Conservation (phyloP, 2,888 invertebrate species). For the Rhingia campestris region DNA sequence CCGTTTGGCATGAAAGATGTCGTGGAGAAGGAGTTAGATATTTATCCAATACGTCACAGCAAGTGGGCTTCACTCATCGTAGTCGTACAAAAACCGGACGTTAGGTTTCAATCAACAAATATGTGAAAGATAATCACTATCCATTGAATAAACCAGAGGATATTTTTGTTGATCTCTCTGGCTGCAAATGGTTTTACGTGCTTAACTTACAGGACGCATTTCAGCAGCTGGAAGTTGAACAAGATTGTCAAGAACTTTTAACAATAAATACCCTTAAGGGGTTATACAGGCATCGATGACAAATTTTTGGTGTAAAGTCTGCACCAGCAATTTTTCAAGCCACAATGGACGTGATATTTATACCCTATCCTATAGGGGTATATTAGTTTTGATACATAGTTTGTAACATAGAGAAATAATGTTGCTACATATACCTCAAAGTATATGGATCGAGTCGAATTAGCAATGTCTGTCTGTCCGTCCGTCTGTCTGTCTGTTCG, state of each 20-base stretch:
- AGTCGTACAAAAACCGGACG: constrained; percentile 28
- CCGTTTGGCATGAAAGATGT: constrained; percentile 6
- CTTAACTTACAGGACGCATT: constrained; percentile 21
- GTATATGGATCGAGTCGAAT: too few relatives aligned
- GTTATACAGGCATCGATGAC: constrained; percentile 2
- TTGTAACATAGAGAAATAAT: too few relatives aligned
- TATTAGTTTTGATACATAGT: too few relatives aligned
- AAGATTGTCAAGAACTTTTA: too few relatives aligned
- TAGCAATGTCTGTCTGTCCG: too few relatives aligned
- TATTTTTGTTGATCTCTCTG: constrained; percentile 13
- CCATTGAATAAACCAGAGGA: constrained; percentile 32
- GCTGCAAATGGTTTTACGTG: constrained; percentile 25
- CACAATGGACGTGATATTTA: constrained; percentile 41
- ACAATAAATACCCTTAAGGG: constrained; percentile 32
- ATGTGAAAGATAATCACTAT: constrained; percentile 23
- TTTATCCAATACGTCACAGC: constrained; percentile 6
- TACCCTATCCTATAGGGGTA: background rate
- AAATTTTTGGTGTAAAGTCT: constrained; percentile 33
- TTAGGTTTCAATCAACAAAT: constrained; percentile 30
- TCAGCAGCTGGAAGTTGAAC: constrained; percentile 11
- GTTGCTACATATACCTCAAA: too few relatives aligned
- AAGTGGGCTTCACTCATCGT: constrained; percentile 35
- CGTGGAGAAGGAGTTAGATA: background rate
- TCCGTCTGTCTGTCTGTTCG: too few relatives aligned
- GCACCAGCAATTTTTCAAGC: constrained; percentile 42